Percentiles rank a stretch among this genome's conserved stretches.
phyloP scores from a whole-genome alignment of 1,140 invertebrate species.

The Drosophila miranda region DNA sequence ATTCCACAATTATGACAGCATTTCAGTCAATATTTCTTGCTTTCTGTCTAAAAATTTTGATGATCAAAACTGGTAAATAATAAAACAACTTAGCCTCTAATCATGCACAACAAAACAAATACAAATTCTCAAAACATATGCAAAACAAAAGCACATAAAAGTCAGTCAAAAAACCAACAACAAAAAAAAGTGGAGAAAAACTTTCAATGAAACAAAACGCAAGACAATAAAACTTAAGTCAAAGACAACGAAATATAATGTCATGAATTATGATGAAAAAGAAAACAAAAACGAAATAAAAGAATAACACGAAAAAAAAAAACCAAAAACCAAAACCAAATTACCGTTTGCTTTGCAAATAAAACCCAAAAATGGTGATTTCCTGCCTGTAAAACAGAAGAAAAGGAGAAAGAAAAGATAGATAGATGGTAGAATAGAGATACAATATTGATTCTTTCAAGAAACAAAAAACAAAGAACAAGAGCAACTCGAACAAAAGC shows the following conservation, averaged over 20 bases:
- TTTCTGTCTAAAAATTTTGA: neutral
- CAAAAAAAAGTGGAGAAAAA: constrained; percentile 4
- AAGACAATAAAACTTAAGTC: constrained; percentile 15
- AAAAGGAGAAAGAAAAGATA: constrained; percentile 69
- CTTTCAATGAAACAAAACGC: constrained; percentile 43
- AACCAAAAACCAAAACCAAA: constrained; percentile 50
- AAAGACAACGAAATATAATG: constrained; percentile 19
- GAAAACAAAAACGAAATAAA: constrained; percentile 39
- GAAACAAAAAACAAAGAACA: constrained; percentile 18
- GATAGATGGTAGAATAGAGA: constrained; percentile 67
- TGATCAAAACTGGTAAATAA: neutral
- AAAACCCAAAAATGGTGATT: constrained; percentile 82
- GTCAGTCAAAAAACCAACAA: neutral
- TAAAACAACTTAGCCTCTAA: neutral
- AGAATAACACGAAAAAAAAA: constrained; percentile 11
- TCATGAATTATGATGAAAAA: constrained; percentile 26
- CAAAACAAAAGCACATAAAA: constrained; percentile 22
- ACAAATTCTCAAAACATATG: constrained; percentile 6
- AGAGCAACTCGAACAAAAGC: constrained; percentile 6
- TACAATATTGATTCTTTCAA: constrained; percentile 44
- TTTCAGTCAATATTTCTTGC: neutral
- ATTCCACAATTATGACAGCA: neutral
- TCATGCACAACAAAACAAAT: constrained; percentile 3
- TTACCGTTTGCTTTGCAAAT: constrained; percentile 82
- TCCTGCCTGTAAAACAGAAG: constrained; percentile 79